Percentiles rank a stretch among this genome's conserved stretches.
phyloP scores from a whole-genome alignment of 2,888 invertebrate genomes.

The Rhimphoctona megacephalus region DNA sequence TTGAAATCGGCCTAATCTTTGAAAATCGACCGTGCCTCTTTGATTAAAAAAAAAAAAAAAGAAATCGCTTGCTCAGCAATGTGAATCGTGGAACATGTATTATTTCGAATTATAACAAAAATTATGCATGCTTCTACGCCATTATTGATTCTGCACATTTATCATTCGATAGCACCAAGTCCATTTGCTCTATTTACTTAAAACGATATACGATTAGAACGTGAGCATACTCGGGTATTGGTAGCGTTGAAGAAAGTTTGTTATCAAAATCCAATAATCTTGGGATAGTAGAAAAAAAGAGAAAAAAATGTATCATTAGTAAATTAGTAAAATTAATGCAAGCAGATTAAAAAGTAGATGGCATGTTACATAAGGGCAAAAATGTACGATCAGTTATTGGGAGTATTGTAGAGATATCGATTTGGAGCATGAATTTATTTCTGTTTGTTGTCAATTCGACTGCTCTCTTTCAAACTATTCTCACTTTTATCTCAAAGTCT shows the following conservation, averaged over 20 bases:
- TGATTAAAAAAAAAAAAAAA: neutral
- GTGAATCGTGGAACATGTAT: constrained; percentile 19
- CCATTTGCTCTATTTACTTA: constrained; percentile 23
- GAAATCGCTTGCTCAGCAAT: constrained; percentile 39
- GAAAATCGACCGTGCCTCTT: constrained; percentile 33
- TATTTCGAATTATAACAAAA: neutral
- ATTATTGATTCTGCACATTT: constrained; percentile 50
- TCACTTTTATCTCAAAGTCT: neutral
- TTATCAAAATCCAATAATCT: constrained; percentile 7
- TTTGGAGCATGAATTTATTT: constrained; percentile 40
- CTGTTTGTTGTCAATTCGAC: neutral
- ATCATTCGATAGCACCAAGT: constrained; percentile 38
- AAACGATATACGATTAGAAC: constrained; percentile 13
- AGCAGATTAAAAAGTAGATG: constrained; percentile 21
- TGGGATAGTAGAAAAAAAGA: neutral
- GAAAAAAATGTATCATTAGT: neutral
- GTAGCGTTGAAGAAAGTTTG: neutral
- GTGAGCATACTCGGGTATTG: neutral
- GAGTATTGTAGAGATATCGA: constrained; percentile 55
- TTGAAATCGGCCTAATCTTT: constrained; percentile 7
- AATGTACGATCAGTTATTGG: constrained; percentile 34
- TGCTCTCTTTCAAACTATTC: neutral
- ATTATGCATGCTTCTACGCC: constrained; percentile 54
- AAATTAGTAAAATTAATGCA: neutral
- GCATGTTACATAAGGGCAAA: constrained; percentile 40